Evolutionary conservation across 2,797 vertebrate species (phyloP), one percentile per base, ranked within the genome.

Genomic region (Eulemur albifrons): DNA sequence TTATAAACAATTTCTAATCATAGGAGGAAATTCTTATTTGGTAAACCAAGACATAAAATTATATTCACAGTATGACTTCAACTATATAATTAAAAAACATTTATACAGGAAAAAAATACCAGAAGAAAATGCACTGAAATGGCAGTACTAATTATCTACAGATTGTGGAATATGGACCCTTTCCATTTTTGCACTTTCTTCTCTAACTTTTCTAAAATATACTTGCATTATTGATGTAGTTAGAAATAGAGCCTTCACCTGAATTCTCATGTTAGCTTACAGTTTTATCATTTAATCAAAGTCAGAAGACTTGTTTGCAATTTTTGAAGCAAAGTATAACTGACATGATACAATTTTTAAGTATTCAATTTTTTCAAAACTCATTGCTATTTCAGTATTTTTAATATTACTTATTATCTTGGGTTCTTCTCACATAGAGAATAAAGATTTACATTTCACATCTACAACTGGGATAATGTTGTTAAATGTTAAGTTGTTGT

Each of bases 321-420:
- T 73, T 92, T 92, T 88, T 95, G n/a, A 75, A 87, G 54, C 27
- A 79, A 84, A 6, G 40, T 57, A 79, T 40, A 90, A 82, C n/a
- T 8, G 45, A 81, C 38, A 57, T 59, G n/a, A 73, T 83, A 76
- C 17, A 76, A 57, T 61, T 70, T 87, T 86, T 82, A 72, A 38
- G 20, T 61, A 50, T 50, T 57, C 12, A 17, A 61, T 83, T 80
- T 91, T 77, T 27, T 84, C 38, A 94, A 86, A n/a, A 65, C 11
- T 89, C 40, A 76, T 5, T 72, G 35, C 18, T 90, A 65, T 81
- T 91, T 69, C 27, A 77, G 63, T 40, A 40, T 50, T 88, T 86
- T 94, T 43, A 96, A 57, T 87, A 97, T 45, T 52, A 50, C 48
- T 94, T 79, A 89, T 76, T 85, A 80, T 80, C 43, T 88, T 90